These are phyloP conservation scores for Lycaena phlaeas DNA, from an alignment of 2,888 invertebrate genomes.

Conservation along the genomic window DNA sequence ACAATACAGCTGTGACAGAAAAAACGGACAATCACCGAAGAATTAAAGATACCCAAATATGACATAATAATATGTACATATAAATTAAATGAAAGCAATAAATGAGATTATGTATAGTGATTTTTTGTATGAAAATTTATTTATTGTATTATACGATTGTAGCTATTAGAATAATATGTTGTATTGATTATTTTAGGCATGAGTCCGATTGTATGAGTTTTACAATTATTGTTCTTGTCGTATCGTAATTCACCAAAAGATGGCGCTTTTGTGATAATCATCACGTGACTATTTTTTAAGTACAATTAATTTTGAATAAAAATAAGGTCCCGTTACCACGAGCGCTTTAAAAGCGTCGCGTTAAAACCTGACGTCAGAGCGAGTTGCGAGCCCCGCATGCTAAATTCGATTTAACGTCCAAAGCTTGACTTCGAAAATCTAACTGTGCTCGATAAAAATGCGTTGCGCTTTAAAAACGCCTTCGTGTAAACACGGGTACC, in stretches of 20 bases:
- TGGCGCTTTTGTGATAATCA: background rate
- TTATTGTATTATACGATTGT: constrained; percentile 9
- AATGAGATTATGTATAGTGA: constrained; percentile 7
- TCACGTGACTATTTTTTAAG: no score
- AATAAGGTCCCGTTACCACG: no score
- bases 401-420: no score
- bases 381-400: no score
- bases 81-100: constrained; percentile 1
- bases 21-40: background rate
- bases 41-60: background rate
- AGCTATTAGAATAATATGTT: constrained; percentile 1
- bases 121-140: constrained; percentile 9
- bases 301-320: no score
- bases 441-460: no score
- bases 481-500: no score
- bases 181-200: constrained; percentile 1
- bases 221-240: background rate
- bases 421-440: no score
- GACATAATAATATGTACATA: constrained; percentile 2
- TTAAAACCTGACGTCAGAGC: no score
- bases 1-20: no score
- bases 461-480: no score
- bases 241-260: background rate
- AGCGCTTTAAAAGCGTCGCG: no score
- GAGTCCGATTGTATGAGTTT: background rate